Evolutionary conservation across 2,888 invertebrate species (phyloP), one percentile per base, ranked within the genome.

Genomic region (Amphipyra tragopoginis): DNA sequence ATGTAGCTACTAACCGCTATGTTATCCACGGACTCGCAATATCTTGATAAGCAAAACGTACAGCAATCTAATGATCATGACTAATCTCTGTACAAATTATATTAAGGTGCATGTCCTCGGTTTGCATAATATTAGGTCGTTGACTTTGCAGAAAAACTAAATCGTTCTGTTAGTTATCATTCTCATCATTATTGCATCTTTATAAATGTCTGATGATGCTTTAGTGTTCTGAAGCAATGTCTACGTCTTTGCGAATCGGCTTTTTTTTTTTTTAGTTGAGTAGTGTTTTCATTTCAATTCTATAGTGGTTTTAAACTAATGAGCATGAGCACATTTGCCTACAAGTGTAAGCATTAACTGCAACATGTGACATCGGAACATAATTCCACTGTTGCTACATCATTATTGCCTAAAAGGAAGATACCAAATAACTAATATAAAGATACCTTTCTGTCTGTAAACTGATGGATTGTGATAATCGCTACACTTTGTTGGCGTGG

Each of bases 81-180:
- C 57, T 73, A 73, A 66, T 64, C 62, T 59, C 43, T 49, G 53
- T 44, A 63, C 62, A 69, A 68, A 72, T 66, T 65, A 68, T 64
- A 67, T 70, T 50, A 71, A 65, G 65, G 71, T 74, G 65, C 64
- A 64, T 57, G 74, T 70, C 65, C 64, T 72, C 62, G 21, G 50
- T 50, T 70, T 64, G 68, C 53, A 67, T 77, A 77, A 74, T 77
- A 51, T 56, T 52, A 60, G 79, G 64, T 66, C 74, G 52, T 72
- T 79, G 77, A 74, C 68, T 64, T 44, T 11, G 15, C 9, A 9
- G 58, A 63, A 65, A 72, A 68, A 76, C 63, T 61, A 33, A 61
- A 61, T 56, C 33, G 50, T 53, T 66, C 15, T 54, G 42, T 61
- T 45, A 49, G 33, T 36, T n/a, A 26, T 45, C 42, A 56, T 38